Evolutionary conservation across 2,797 vertebrate species (phyloP).

Genomic region (Microtus agrestis): DNA sequence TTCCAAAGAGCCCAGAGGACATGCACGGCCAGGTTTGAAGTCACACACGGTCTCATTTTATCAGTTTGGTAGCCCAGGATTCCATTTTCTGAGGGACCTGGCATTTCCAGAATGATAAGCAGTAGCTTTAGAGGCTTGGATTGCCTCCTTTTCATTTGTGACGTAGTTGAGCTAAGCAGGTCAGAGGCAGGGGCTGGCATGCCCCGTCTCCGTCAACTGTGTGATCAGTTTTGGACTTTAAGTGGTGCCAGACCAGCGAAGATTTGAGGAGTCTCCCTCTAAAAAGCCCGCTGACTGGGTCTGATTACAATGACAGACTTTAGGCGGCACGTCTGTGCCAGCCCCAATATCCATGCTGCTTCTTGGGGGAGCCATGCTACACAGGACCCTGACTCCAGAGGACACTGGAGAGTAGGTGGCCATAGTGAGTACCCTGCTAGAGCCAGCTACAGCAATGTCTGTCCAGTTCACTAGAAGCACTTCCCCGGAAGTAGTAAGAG

Average conservation of each 20-base stretch:
- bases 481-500: slow-evolving; percentile 12
- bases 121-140: not conserved
- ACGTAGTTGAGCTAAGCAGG: not conserved
- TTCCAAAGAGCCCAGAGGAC: not conserved
- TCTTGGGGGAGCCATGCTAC: fast-evolving
- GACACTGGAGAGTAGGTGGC: not conserved
- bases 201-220: too few species aligned
- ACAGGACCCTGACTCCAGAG: fast-evolving
- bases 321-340: fast-evolving
- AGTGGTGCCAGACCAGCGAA: not conserved
- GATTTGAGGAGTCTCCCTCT: not conserved
- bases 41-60: not conserved
- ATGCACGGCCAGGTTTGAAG: not conserved
- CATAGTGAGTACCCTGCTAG: fast-evolving
- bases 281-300: not conserved
- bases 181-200: not conserved
- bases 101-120: not conserved
- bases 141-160: not conserved
- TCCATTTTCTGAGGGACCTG: not conserved
- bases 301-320: not conserved
- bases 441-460: not conserved
- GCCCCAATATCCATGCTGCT: fast-evolving
- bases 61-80: not conserved
- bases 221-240: not conserved
- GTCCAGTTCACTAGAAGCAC: not conserved